Base-by-base conservation (phyloP, 2,113 vertebrate genomes). In the Excalfactoria chinensis region DNA sequence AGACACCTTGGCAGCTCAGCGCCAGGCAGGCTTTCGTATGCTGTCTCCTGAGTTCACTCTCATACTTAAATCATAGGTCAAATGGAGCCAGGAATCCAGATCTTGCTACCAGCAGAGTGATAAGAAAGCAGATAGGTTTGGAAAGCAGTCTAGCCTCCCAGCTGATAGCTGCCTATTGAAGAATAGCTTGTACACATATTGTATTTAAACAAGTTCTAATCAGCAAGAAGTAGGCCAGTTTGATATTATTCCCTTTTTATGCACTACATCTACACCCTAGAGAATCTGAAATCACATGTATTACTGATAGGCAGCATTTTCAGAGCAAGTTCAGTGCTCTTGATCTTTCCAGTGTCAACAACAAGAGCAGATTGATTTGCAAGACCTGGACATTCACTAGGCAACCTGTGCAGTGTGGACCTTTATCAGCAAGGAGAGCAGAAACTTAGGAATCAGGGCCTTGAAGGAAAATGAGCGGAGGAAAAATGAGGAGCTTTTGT, bases 161-260 rank as follows among this genome's bases (percentile, higher is more conserved):
- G 75, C 64, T 77, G 84, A 10, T 71, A 95, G 10, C 84, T 87
- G 43, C 66, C 62, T 90, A 60, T 4, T 91, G 77, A 94, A 86
- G 88, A 94, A 78, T 56, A 83, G 70, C 75, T 35, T 64, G 94
- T 74, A 80, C 55, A 89, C 64, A 76, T 11, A 68, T 35, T 83
- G 86, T 92, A 91, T 94, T 96, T 90, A 85, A 93, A 92, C 84
- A 93, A 66, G 71, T 40, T 83, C 71, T 93, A 80, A 93, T 92
- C 93, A 92, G 82, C 70, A 86, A 86, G 44, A 92, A 79, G 48
- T 66, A 87, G 81, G 71, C 68, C 64, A 85, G 32, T 64, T 51
- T 77, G 89, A 89, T 89, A 89, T 40, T 86, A 2, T 80, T 87
- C 40, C 53, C 77, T 73, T 90, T 86, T 84, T 48, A 71, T 16